Percentiles rank a stretch among this genome's conserved stretches.
Evolutionary conservation across 2,113 vertebrate genomes (phyloP).

Genomic region (Hemicordylus capensis): DNA sequence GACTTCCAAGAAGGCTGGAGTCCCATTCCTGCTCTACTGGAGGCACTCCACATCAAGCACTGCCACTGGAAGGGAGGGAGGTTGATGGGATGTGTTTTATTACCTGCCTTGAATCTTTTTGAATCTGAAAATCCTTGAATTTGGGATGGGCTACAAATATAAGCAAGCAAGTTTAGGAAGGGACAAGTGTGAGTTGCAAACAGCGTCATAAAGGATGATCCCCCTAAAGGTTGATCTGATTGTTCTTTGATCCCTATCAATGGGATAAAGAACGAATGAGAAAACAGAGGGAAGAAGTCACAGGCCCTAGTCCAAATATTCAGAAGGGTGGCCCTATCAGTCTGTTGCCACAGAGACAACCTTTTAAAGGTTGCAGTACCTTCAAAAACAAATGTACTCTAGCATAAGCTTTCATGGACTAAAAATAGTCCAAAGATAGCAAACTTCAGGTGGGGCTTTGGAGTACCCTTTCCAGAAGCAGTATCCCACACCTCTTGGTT

Average conservation of each 20-base stretch:
- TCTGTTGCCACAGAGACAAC: too few relatives aligned
- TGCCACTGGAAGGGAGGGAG: not conserved
- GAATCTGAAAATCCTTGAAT: too few relatives aligned
- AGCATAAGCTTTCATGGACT: too few relatives aligned
- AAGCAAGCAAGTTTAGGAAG: not conserved
- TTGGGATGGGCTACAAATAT: not conserved
- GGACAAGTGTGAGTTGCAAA: not conserved
- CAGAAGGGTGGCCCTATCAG: too few relatives aligned
- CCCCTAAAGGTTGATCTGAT: not conserved
- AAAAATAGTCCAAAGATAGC: too few relatives aligned
- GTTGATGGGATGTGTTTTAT: not conserved
- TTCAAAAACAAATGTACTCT: too few relatives aligned
- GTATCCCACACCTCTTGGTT: not conserved
- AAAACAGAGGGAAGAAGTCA: not conserved
- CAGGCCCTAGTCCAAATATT: not conserved
- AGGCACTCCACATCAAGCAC: too few relatives aligned
- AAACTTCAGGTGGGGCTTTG: not conserved
- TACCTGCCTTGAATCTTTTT: not conserved
- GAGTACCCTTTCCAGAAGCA: not conserved
- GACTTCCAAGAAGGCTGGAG: not conserved
- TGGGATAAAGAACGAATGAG: not conserved
- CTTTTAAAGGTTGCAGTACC: too few relatives aligned
- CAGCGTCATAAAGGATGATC: too few relatives aligned
- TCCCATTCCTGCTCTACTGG: too few relatives aligned
- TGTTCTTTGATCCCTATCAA: not conserved